Evolutionary conservation across 2,797 vertebrate species (phyloP).

Genomic region (Crypturellus tataupa): DNA sequence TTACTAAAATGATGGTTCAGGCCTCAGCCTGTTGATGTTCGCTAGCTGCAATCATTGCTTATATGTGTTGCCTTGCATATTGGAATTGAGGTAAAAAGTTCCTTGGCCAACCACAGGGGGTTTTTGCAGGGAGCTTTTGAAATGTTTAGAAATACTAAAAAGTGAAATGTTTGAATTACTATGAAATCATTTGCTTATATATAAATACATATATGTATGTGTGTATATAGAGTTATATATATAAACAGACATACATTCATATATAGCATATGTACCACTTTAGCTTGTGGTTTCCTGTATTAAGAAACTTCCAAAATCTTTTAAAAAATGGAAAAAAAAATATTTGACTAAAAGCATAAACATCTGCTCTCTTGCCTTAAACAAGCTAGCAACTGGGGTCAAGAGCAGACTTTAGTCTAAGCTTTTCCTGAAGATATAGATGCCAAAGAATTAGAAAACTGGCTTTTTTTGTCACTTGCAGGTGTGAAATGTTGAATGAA

Average conservation of each 20-base stretch:
- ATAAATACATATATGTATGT: background rate
- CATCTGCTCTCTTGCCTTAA: background rate
- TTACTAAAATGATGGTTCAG: background rate
- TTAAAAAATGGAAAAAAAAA: background rate
- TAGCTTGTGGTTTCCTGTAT: background rate
- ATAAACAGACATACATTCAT: background rate
- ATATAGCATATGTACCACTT: background rate
- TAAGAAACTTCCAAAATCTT: background rate
- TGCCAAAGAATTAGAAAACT: slow-evolving; percentile 62
- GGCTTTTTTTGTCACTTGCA: slow-evolving; percentile 53
- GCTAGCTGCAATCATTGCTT: slow-evolving; percentile 33
- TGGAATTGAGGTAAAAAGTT: slow-evolving; percentile 8
- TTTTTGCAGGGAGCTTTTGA: background rate
- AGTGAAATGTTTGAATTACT: background rate
- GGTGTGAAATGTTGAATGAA: slow-evolving; percentile 58
- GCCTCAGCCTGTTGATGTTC: background rate
- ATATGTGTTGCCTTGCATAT: background rate
- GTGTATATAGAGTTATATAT: background rate
- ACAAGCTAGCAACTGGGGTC: background rate
- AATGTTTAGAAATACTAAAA: background rate
- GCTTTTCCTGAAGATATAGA: background rate
- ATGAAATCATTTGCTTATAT: background rate
- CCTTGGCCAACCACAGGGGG: background rate
- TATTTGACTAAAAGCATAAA: background rate
- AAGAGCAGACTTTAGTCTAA: slow-evolving; percentile 4